phyloP scores from a whole-genome alignment of 64 coral and sea anemone genomes.

The Montipora foliosa region DNA sequence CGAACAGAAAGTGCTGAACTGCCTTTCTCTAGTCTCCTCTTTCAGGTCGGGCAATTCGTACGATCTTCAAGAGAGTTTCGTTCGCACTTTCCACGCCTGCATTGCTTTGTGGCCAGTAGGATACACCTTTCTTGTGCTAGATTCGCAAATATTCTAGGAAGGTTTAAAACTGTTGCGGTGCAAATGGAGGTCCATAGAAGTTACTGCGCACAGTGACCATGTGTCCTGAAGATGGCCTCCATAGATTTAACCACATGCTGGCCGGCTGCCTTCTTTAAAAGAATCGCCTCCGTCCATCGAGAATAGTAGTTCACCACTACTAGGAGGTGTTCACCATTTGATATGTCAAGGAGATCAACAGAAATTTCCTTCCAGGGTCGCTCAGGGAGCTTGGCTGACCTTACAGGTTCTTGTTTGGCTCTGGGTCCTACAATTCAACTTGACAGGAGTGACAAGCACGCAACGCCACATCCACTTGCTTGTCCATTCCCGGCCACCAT shows the following conservation, averaged over 20 bases:
- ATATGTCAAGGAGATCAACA: conserved; percentile 12
- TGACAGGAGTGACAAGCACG: conserved; percentile 24
- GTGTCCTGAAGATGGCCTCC: neutral
- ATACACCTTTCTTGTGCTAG: neutral
- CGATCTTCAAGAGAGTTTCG: conserved; percentile 61
- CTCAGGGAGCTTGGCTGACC: conserved; percentile 20
- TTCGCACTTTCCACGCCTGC: conserved; percentile 65
- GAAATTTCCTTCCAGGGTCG: conserved; percentile 5
- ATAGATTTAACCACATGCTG: neutral
- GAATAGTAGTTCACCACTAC: conserved; percentile 19
- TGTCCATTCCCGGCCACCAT: conserved; percentile 33
- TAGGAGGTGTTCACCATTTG: neutral
- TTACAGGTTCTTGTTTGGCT: conserved; percentile 45
- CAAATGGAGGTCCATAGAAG: conserved; percentile 20
- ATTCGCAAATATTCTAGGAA: neutral
- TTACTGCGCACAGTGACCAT: neutral
- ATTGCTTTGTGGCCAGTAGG: conserved; percentile 72
- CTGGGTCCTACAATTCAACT: neutral
- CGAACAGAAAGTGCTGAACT: no score
- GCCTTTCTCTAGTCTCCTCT: conserved; percentile 37
- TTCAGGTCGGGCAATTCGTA: conserved; percentile 63
- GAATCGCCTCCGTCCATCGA: conserved; percentile 26
- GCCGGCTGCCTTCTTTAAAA: conserved; percentile 20
- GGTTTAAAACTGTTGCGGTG: conserved; percentile 40
- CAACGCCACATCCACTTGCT: neutral